Base-by-base conservation (phyloP, 2,797 vertebrate species). In the Xyrichtys novacula region DNA sequence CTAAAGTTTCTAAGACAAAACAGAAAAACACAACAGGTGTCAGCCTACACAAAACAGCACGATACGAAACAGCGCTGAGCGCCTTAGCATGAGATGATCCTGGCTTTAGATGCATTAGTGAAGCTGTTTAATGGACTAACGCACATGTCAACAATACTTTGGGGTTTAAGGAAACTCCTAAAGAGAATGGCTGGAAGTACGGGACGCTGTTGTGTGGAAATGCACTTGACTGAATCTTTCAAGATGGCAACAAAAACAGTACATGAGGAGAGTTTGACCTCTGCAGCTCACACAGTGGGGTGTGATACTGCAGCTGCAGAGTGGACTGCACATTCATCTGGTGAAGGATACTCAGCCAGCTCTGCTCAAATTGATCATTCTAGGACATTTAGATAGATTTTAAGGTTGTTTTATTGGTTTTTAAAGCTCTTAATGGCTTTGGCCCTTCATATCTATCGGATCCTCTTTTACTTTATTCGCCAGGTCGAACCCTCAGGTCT, bases 1-100 rank as follows among this genome's bases (percentile, higher is more conserved):
- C 43, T 17, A 19, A 39, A 20, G 34, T 64, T 57, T 50, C 25
- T 25, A 39, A n/a, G 8, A 28, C 5, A 15, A 7, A 63, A 19
- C 29, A 55, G 14, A 11, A 34, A 63, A 65, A 59, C 17, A 43
- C 2, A 43, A 28, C 29, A 71, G 31, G 7, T 59, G 16, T 55
- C 36, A 58, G 31, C 10, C 15, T 4, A 23, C 14, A 53, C 14
- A 29, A 3, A 7, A 42, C 25, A 26, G 31, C 7, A 19, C 25
- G 3, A 49, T 16, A 1, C 9, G 26, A 14, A 8, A 26, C 42
- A 25, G 25, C 19, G 20, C 55, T 40, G 6, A 17, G 28, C 10
- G 2, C 36, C 6, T 19, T n/a, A 5, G 1, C 11, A 56, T 19
- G 20, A 48, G 49, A 50, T 52, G 4, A 52, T 25, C 12, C 17